Evolutionary conservation across 2,797 vertebrate species (phyloP).

Genomic region (Aeoliscus strigatus): DNA sequence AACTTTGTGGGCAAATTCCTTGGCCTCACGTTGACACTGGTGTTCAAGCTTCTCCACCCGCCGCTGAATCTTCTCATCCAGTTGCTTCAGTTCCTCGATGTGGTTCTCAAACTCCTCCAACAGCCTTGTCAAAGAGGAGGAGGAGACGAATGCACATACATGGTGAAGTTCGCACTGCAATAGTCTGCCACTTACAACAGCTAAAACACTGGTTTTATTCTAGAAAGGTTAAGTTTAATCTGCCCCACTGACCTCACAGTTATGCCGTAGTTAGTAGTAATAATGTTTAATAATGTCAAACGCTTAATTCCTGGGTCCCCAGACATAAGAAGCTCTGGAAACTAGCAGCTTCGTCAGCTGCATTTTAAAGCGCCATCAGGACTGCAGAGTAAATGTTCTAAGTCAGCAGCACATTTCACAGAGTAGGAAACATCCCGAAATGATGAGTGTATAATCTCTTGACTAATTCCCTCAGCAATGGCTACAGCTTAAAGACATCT

Average conservation of each 20-base stretch:
- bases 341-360: conserved; percentile 77
- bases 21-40: conserved; percentile 96
- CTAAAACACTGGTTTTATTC: conserved; percentile 15
- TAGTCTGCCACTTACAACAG: conserved; percentile 12
- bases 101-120: conserved; percentile 97
- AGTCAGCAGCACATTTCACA: conserved; percentile 79
- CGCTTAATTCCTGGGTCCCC: conserved; percentile 67
- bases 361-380: conserved; percentile 77
- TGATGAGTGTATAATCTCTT: conserved; percentile 83
- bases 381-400: conserved; percentile 75
- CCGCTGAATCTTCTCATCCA: conserved; percentile 97
- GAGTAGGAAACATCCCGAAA: conserved; percentile 76
- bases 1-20: conserved; percentile 98
- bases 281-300: conserved; percentile 43
- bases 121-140: conserved; percentile 75
- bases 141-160: conserved; percentile 13
- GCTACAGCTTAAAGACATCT: conserved; percentile 80
- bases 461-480: conserved; percentile 78
- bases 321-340: conserved; percentile 72
- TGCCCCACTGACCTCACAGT: conserved; percentile 60
- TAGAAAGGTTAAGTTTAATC: conserved; percentile 50
- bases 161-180: conserved; percentile 6
- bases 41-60: conserved; percentile 97
- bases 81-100: conserved; percentile 94
- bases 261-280: conserved; percentile 51